Evolutionary conservation across 92 coral and sea anemone genomes (phyloP), one percentile per base, ranked within the genome.

Genomic region (Galaxea fascicularis): DNA sequence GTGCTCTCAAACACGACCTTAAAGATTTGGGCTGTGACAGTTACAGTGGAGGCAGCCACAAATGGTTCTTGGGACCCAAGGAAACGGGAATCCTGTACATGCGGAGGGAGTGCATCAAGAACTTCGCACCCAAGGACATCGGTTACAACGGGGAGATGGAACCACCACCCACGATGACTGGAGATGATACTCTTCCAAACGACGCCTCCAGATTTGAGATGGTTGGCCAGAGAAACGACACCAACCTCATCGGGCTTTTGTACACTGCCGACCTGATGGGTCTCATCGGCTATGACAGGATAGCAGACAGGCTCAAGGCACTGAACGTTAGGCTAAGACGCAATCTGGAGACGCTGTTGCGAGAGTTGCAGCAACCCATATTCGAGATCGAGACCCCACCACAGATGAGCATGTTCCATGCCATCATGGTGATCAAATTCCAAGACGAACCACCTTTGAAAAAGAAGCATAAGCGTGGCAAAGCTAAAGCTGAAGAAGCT

Each of bases 11-110:
- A 25, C 84, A 69, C 26, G 85, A 92, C 86, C 83, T 92, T 17
- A 18, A 27, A n/a, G 77, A 72, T 57, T 73, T 92, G 76, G 82
- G 75, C 67, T 92, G 95, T 47, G 95, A 92, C 73, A 92, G 95
- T 82, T 79, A 26, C 76, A 1, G 83, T 52, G 95, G 73, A 0
- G 75, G 91, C 4, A 46, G 83, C 29, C 95, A 92, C 89, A 92
- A 92, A 84, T 92, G 95, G 95, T 81, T 92, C 22, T 27, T 89
- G 18, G 95, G 95, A 10, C 95, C 95, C 20, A 92, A 92, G 46
- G 95, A 92, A 68, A 73, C 95, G 0, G 95, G 95, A 0, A 75
- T 92, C 58, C 70, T 92, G 28, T 92, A 85, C 89, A 84, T 92
- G 90, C 89, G 89, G 77, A 17, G 8, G 65, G 64, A 79, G 22